Evolutionary conservation across 2,888 invertebrate genomes (phyloP).

Genomic region (Mechanitis messenoides): DNA sequence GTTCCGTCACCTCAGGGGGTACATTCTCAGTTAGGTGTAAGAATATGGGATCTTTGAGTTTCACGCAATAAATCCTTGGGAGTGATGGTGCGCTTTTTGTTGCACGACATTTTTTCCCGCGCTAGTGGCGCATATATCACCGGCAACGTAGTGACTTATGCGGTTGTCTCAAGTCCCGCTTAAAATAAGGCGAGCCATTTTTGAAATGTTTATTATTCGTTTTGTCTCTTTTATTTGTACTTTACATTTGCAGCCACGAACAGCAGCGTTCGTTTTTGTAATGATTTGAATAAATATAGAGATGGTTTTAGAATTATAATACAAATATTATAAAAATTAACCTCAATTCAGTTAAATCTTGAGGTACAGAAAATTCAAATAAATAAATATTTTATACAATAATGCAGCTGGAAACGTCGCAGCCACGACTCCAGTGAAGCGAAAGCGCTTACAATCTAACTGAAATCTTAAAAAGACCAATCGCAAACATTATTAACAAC

Average conservation of each 20-base stretch:
- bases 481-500: constrained; percentile 64
- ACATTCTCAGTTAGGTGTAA: constrained; percentile 63
- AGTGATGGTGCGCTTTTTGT: constrained; percentile 71
- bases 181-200: constrained; percentile 44
- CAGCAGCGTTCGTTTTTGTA: constrained; percentile 8
- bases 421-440: constrained; percentile 43
- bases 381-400: constrained; percentile 10
- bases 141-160: constrained; percentile 59
- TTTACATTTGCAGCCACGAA: constrained; percentile 26
- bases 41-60: constrained; percentile 55
- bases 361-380: neutral
- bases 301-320: neutral
- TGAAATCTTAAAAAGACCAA: constrained; percentile 67
- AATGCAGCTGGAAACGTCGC: constrained; percentile 19
- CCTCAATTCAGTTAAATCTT: too few relatives aligned
- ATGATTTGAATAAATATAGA: neutral
- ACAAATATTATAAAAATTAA: too few relatives aligned
- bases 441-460: constrained; percentile 47
- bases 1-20: constrained; percentile 73
- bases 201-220: constrained; percentile 31
- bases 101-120: constrained; percentile 74
- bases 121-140: constrained; percentile 71
- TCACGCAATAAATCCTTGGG: constrained; percentile 67
- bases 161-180: constrained; percentile 43
- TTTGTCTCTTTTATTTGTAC: constrained; percentile 25